Conservation (phyloP, 2,113 vertebrate species). For the Microcebus lehilahytsara region DNA sequence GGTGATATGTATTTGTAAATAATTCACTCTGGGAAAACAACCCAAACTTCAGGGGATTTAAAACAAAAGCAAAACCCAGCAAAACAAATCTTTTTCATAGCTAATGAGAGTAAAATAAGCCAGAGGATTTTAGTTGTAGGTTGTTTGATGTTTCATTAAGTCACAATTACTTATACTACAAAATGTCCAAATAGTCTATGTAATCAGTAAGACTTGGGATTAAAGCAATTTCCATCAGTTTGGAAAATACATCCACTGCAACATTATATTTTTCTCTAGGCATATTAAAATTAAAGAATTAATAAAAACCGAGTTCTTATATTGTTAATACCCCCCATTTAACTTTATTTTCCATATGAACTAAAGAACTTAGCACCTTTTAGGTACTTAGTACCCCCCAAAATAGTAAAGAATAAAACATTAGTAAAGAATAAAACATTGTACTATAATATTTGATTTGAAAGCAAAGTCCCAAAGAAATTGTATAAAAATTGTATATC, state of each 20-base stretch:
- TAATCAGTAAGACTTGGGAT: neutral
- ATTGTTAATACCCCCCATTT: neutral
- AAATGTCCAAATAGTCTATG: neutral
- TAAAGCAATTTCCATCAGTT: constrained; percentile 8
- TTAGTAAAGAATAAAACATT: constrained; percentile 1
- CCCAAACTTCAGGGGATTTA: constrained; percentile 15
- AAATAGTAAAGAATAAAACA: neutral
- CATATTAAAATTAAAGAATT: constrained; percentile 40
- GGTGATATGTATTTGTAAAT: constrained; percentile 45
- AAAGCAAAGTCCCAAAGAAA: neutral
- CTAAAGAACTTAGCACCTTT: neutral
- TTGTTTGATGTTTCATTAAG: constrained; percentile 43
- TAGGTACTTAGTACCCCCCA: neutral
- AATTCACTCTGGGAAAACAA: constrained; percentile 30
- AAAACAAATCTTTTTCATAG: constrained; percentile 35
- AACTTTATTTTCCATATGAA: constrained; percentile 26
- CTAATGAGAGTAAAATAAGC: constrained; percentile 36
- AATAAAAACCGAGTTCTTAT: neutral
- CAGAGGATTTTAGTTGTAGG: neutral
- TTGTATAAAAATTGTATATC: neutral
- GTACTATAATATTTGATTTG: neutral
- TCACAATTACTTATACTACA: constrained; percentile 44
- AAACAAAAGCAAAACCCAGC: constrained; percentile 48
- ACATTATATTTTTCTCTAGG: neutral
- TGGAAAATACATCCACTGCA: neutral